These are phyloP conservation scores for Onchidella celtica DNA, from an alignment of 2,888 invertebrate species.

Conservation along the genomic window DNA sequence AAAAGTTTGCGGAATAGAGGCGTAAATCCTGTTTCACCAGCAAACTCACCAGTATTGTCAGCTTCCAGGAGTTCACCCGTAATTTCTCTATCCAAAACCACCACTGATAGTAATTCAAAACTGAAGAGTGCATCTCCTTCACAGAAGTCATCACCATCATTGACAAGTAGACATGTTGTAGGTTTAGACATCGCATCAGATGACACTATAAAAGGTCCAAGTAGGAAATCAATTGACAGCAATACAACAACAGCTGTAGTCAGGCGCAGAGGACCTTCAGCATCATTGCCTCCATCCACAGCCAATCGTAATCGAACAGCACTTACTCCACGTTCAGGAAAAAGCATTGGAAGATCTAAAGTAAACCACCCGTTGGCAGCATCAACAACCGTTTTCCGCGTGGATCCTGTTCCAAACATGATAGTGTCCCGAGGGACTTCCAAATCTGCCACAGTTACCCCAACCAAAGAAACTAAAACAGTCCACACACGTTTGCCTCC, in stretches of 20 bases:
- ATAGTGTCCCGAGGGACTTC: not conserved
- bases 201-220: not conserved
- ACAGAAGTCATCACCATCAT: not conserved
- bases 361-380: not conserved
- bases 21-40: not conserved
- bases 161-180: not conserved
- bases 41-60: not conserved
- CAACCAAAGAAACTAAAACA: not conserved
- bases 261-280: slow-evolving; percentile 17
- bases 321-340: not conserved
- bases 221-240: too few relatives aligned
- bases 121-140: not conserved
- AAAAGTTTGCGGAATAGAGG: slow-evolving; percentile 39
- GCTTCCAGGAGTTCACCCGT: not conserved
- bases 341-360: not conserved
- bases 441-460: not conserved
- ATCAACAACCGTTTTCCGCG: slow-evolving; percentile 25
- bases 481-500: slow-evolving; percentile 6
- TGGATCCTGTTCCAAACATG: slow-evolving; percentile 1
- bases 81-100: not conserved
- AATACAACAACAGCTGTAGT: slow-evolving; percentile 11
- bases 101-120: slow-evolving; percentile 16
- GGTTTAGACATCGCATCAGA: not conserved
- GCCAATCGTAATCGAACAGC: not conserved
- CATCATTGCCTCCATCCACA: not conserved